These are phyloP conservation scores for honey bee (Apis mellifera) DNA, from an alignment of 1,140 invertebrate species.

Conservation along the genomic window DNA sequence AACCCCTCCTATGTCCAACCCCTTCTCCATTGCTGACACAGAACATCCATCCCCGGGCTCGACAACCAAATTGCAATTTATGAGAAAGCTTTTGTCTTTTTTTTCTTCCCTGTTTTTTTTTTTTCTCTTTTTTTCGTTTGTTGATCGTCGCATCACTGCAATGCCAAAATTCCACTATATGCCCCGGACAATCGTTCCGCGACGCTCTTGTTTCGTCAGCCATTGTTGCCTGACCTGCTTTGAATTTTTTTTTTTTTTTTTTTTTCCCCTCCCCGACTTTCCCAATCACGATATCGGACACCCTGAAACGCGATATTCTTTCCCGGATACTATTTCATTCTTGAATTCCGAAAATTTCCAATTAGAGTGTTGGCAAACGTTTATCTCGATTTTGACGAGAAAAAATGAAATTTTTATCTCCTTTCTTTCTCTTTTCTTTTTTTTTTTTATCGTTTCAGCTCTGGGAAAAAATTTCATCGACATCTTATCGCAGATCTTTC, in stretches of 20 bases:
- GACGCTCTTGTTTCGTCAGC: background rate
- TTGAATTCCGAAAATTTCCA: background rate
- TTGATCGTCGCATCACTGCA: background rate
- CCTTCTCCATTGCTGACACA: conserved; percentile 28
- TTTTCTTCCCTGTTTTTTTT: background rate
- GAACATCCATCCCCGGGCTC: conserved; percentile 51
- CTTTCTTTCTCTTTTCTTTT: too few relatives aligned
- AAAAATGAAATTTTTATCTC: background rate
- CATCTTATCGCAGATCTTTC: background rate
- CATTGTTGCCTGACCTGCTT: conserved; percentile 22
- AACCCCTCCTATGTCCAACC: background rate
- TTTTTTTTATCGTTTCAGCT: background rate
- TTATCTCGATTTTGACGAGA: background rate
- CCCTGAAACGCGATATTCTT: background rate
- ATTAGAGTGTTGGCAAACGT: too few relatives aligned
- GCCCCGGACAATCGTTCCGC: conserved; percentile 10
- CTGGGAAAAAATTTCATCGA: background rate
- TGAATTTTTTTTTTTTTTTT: conserved; percentile 3
- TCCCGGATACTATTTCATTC: background rate
- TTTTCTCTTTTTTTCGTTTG: background rate
- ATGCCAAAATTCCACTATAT: conserved; percentile 25
- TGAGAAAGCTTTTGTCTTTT: conserved; percentile 40
- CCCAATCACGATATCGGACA: background rate
- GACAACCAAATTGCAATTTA: conserved; percentile 57
- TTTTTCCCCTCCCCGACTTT: too few relatives aligned